A percentile compares a stretch with the other conserved stretches of the same genome.
phyloP scores from a whole-genome alignment of 2,797 vertebrate species.

The Epinephelus coioides region DNA sequence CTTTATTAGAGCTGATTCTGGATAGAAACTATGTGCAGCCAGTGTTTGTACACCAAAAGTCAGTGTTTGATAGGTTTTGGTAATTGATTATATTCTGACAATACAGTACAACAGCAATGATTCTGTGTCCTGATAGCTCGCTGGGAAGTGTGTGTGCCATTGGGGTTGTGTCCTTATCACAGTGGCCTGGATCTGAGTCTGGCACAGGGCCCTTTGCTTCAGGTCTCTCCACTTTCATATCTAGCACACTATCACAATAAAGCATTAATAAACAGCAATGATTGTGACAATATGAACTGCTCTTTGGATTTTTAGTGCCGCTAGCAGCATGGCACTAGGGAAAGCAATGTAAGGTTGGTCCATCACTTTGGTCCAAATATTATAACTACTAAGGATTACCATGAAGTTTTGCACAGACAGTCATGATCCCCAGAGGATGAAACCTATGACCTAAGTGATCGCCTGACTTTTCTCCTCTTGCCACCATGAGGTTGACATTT shows the following conservation, averaged over 20 bases:
- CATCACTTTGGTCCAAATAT: background rate
- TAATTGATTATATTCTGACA: background rate
- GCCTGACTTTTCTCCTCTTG: background rate
- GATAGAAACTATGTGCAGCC: background rate
- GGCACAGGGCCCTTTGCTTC: too few species aligned
- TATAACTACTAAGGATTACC: background rate
- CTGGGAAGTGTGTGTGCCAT: too few species aligned
- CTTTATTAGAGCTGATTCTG: background rate
- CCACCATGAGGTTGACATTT: background rate
- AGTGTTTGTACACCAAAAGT: background rate
- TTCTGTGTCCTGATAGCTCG: too few species aligned
- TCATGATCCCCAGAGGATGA: background rate
- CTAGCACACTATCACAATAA: too few species aligned
- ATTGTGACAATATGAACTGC: background rate
- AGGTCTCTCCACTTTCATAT: too few species aligned
- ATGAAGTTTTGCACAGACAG: background rate
- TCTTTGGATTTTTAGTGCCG: background rate
- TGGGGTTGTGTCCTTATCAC: too few species aligned
- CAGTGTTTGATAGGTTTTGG: too few species aligned
- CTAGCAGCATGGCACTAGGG: rapidly evolving
- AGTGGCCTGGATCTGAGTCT: too few species aligned
- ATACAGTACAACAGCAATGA: too few species aligned
- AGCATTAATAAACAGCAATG: background rate
- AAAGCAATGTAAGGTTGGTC: background rate
- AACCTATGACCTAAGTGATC: background rate